Evolutionary conservation across 1,140 invertebrate genomes (phyloP).

Genomic region (Caenorhabditis brenneri): DNA sequence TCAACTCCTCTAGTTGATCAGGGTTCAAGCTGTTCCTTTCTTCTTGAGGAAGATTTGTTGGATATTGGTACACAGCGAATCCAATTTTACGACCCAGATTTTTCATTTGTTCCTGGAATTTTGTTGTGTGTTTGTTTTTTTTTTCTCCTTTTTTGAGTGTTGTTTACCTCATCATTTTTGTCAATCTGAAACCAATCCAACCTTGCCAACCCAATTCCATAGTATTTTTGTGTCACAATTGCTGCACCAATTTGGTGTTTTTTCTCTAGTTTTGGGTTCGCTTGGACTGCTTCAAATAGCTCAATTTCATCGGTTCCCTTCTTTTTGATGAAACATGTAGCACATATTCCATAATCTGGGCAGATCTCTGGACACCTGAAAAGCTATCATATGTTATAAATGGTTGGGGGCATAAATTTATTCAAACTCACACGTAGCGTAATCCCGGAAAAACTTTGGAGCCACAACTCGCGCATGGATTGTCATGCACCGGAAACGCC

Average conservation of each 20-base stretch:
- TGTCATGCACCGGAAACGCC: constrained; percentile 32
- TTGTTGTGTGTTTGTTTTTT: no score
- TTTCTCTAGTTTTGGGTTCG: constrained; percentile 12
- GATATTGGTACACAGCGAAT: constrained; percentile 10
- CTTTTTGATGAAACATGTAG: constrained; percentile 17
- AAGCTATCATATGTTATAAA: not conserved
- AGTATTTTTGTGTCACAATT: constrained; percentile 18
- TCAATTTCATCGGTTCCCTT: constrained; percentile 17
- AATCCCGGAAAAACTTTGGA: constrained; percentile 37
- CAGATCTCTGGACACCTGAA: constrained; percentile 33
- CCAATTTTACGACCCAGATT: constrained; percentile 20
- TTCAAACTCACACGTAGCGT: constrained; percentile 22
- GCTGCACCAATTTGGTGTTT: constrained; percentile 21
- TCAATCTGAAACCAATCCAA: constrained; percentile 26
- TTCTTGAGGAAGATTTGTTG: constrained; percentile 1
- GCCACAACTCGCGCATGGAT: constrained; percentile 29
- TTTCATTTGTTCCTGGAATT: constrained; percentile 20
- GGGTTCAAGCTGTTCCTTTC: constrained; percentile 14
- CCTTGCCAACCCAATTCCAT: constrained; percentile 16
- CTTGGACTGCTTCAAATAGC: constrained; percentile 23
- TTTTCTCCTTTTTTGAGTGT: no score
- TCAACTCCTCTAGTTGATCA: constrained; percentile 19
- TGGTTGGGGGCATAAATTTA: no score
- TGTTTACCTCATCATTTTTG: not conserved
- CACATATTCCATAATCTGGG: constrained; percentile 6